Base-by-base conservation (phyloP, 35 echinoderm and acorn worm genomes). In the Heliocidaris tuberculata region DNA sequence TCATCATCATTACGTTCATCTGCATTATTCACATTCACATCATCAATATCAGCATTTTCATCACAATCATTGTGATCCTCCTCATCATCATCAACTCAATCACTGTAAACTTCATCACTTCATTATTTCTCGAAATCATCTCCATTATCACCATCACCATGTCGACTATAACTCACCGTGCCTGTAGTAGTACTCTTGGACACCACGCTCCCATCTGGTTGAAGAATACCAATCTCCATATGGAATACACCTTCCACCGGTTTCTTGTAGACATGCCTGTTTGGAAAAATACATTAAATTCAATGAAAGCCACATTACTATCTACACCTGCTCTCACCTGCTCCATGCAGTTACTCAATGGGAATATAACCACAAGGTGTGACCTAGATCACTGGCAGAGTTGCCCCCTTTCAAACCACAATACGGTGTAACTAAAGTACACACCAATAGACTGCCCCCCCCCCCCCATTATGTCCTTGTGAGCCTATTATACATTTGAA, bases 251-350 rank as follows among this genome's bases (percentile, higher is more conserved):
- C 91, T 31, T 50, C 48, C 48, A 93, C 91, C 11, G 91, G 91
- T 48, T 93, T 93, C 91, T 93, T 93, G 91, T 93, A 93, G 17
- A 93, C 50, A n/a, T 93, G 48, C 6, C 91, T 93, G 87, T 9
- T 78, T 27, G 19, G 16, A 89, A 89, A 2, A 56, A 56, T 12
- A 12, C 35, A 56, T 10, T 56, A 15, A 78, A 78, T 70, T 70
- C 17, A 0, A 70, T 78, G 65, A 78, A 78, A 78, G 65, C 65
- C 19, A 78, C 2, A 78, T 16, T 56, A 56, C 15, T 56, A 24
- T 24, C 27, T 78, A n/a, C 65, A 7, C 65, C 65, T 7, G 19
- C 21, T 78, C 65, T 27, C 21, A 78, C 65, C 65, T 71, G 24
- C 24, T 71, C 27, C 21, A 78, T 27, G 27, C 65, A 27, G 7